Evolutionary conservation across 2,797 vertebrate species (phyloP).

Genomic region (Cossypha niveicapilla): DNA sequence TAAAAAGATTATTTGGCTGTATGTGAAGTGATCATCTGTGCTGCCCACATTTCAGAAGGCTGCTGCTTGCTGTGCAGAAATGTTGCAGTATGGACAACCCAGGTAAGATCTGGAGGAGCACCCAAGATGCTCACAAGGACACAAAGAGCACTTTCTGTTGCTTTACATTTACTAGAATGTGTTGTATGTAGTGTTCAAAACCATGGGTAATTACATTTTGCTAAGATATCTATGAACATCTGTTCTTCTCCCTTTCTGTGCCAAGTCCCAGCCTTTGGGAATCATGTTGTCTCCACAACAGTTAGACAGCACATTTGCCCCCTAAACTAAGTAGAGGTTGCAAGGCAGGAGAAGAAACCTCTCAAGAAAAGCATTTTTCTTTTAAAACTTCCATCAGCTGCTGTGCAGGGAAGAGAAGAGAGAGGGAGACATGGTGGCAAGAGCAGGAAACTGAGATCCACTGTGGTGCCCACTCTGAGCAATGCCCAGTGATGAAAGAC

Average conservation of each 20-base stretch:
- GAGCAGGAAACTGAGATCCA: not conserved
- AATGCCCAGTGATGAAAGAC: not conserved
- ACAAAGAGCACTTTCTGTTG: not conserved
- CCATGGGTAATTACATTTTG: not conserved
- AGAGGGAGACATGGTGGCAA: rapidly evolving
- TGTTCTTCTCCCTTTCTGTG: slow-evolving; percentile 7
- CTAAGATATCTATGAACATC: slow-evolving; percentile 28
- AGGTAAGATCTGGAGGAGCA: not conserved
- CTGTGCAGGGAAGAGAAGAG: not conserved
- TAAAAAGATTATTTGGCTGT: not conserved
- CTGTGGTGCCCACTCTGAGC: not conserved
- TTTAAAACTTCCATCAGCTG: not conserved
- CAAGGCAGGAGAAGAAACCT: not conserved
- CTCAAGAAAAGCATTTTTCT: not conserved
- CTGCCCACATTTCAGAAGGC: not conserved
- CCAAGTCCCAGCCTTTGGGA: slow-evolving; percentile 18
- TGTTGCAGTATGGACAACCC: not conserved
- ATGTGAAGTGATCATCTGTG: not conserved
- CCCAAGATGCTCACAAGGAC: not conserved
- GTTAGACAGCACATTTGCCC: not conserved
- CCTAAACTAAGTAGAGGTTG: slow-evolving; percentile 5
- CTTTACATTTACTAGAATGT: not conserved
- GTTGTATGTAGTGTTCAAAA: not conserved
- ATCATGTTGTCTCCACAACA: not conserved
- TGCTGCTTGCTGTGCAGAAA: not conserved